Evolutionary conservation across 2,113 vertebrate genomes (phyloP).

Genomic region (Xenotilapia flavipinnis): DNA sequence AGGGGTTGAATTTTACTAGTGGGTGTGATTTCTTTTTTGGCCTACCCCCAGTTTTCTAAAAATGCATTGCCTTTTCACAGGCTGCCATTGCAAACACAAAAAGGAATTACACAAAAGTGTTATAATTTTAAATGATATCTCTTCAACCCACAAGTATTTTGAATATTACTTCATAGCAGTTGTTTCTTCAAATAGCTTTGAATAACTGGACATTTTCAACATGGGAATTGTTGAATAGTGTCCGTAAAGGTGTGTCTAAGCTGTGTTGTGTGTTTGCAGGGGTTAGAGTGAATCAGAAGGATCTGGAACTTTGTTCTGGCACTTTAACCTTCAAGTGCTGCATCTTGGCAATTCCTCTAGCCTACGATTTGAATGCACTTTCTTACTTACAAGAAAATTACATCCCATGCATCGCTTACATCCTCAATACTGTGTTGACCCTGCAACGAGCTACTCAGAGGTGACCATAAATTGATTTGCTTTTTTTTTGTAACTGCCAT

Average conservation of each 20-base stretch:
- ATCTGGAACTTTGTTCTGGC: not conserved
- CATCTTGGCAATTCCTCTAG: not conserved
- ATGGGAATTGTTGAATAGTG: not conserved
- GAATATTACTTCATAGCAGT: not conserved
- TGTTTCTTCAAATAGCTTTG: not conserved
- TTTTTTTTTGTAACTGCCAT: not conserved
- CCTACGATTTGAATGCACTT: not conserved
- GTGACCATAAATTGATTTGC: not conserved
- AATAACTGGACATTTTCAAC: not conserved
- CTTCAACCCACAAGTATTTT: not conserved
- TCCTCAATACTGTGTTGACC: not conserved
- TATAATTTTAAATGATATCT: not conserved
- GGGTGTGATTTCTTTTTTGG: not conserved
- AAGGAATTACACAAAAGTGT: not conserved
- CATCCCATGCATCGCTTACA: not conserved
- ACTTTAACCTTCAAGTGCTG: not conserved
- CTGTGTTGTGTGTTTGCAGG: not conserved
- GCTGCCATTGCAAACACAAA: not conserved
- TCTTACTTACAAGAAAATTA: not conserved
- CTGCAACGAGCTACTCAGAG: not conserved
- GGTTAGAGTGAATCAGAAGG: not conserved
- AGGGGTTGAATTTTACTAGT: not conserved
- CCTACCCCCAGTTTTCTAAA: not conserved
- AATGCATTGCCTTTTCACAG: not conserved
- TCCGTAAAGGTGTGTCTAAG: not conserved